Percentiles rank a stretch among this genome's conserved stretches.
These are phyloP conservation scores for Apamea crenata DNA, from an alignment of 2,888 invertebrate species.

Conservation along the genomic window DNA sequence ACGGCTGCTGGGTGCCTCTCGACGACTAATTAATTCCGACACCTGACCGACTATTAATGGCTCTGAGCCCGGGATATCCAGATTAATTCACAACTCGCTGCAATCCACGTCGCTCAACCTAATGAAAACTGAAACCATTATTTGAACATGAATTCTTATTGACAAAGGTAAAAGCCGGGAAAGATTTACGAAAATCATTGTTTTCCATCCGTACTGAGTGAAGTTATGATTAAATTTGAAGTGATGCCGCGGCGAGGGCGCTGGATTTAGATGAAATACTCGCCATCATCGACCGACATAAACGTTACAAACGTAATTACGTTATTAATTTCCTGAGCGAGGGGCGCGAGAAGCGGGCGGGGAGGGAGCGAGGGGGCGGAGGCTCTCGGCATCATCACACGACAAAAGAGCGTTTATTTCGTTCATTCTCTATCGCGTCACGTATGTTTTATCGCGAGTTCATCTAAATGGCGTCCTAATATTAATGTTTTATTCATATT, in stretches of 20 bases:
- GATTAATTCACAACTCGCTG: conserved; percentile 26
- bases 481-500: conserved; percentile 54
- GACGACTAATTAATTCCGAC: conserved; percentile 43
- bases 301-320: conserved; percentile 62
- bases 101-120: conserved; percentile 20
- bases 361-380: background rate
- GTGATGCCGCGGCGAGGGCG: conserved; percentile 60
- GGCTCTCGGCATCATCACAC: conserved; percentile 12
- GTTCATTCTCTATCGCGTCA: conserved; percentile 39
- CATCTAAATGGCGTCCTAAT: conserved; percentile 40
- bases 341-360: background rate
- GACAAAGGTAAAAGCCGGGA: conserved; percentile 15
- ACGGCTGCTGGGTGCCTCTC: conserved; percentile 2
- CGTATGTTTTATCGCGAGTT: conserved; percentile 46
- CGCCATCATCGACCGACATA: conserved; percentile 60
- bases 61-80: conserved; percentile 19
- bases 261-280: conserved; percentile 65
- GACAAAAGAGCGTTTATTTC: conserved; percentile 24
- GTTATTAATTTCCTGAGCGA: conserved; percentile 43
- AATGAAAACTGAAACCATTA: conserved; percentile 39
- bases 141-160: conserved; percentile 38
- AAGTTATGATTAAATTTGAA: conserved; percentile 71
- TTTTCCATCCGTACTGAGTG: conserved; percentile 49
- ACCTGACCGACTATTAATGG: conserved; percentile 43
- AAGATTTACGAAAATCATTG: conserved; percentile 37